Evolutionary conservation across 2,797 vertebrate species (phyloP), one percentile per base, ranked within the genome.

Genomic region (Pseudochaenichthys georgianus): DNA sequence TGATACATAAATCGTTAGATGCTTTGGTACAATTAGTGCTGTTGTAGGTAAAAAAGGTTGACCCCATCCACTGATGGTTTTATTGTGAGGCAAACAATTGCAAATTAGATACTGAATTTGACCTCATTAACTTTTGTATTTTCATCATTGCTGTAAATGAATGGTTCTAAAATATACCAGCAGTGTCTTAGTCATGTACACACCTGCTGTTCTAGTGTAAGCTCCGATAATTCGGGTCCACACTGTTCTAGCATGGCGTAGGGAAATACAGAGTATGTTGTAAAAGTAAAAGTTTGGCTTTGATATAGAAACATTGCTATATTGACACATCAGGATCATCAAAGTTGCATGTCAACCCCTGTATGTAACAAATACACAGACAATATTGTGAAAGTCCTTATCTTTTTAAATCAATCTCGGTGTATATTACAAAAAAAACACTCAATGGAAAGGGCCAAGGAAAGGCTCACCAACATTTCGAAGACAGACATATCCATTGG

Each of bases 401-500:
- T 51, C 19, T 41, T n/a, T 15, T 13, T 16, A 62, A 63, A 66
- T 52, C 8, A 13, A 9, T 52, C 3, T 17, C 10, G 1, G 8
- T n/a, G 34, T 38, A 38, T 38, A 28, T 38, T 16, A 45, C 3
- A 34, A 10, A 2, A 64, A 61, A 47, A 46, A 9, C 1, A 52
- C 47, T 48, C 0, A 31, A 75, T 48, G 50, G 13, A 21, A 62
- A 38, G 8, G 11, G 0, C 4, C 41, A 5, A 73, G 10, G 4
- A 13, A 23, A 23, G 23, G 0, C 90, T 90, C 47, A 92, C 92
- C 87, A 68, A 84, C 7, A 63, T 70, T 77, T 63, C 38, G 81
- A 64, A 71, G 79, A 81, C 92, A 93, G 70, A 93, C 23, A 47
- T 81, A 92, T 78, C 83, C 87, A 41, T 48, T 53, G 2, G 83